These are phyloP conservation scores for Heliconius cydno DNA, from an alignment of 2,888 invertebrate genomes.

Conservation along the genomic window DNA sequence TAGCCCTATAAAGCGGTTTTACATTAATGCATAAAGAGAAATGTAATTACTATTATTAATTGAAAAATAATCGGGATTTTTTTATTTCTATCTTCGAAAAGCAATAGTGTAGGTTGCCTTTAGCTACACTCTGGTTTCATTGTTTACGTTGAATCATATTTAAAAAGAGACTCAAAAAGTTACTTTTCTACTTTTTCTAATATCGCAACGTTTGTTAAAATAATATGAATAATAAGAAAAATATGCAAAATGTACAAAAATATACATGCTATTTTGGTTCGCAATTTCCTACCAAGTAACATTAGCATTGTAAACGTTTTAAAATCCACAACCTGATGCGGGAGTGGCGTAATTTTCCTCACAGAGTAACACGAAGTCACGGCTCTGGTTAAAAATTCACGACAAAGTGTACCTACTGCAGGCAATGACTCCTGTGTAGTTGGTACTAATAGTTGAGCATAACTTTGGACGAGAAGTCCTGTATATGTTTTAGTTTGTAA, in stretches of 20 bases:
- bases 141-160: no score
- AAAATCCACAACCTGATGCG: slow-evolving; percentile 25
- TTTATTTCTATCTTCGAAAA: no score
- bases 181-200: no score
- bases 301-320: slow-evolving; percentile 6
- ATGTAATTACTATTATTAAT: not conserved
- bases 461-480: not conserved
- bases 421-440: slow-evolving; percentile 17
- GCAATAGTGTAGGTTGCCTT: no score
- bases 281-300: slow-evolving; percentile 2
- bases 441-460: not conserved
- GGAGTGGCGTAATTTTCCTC: slow-evolving; percentile 27
- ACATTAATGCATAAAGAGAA: not conserved
- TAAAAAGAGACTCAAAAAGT: no score
- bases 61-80: no score
- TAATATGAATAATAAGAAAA: slow-evolving; percentile 1
- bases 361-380: slow-evolving; percentile 22
- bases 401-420: slow-evolving; percentile 13
- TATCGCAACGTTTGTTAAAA: not conserved
- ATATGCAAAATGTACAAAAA: slow-evolving; percentile 2
- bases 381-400: slow-evolving; percentile 32
- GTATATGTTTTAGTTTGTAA: not conserved
- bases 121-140: no score
- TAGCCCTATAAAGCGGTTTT: not conserved
- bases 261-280: not conserved